Base-by-base conservation (phyloP, 2,113 vertebrate genomes). In the Ptilorrhoa leucosticta region DNA sequence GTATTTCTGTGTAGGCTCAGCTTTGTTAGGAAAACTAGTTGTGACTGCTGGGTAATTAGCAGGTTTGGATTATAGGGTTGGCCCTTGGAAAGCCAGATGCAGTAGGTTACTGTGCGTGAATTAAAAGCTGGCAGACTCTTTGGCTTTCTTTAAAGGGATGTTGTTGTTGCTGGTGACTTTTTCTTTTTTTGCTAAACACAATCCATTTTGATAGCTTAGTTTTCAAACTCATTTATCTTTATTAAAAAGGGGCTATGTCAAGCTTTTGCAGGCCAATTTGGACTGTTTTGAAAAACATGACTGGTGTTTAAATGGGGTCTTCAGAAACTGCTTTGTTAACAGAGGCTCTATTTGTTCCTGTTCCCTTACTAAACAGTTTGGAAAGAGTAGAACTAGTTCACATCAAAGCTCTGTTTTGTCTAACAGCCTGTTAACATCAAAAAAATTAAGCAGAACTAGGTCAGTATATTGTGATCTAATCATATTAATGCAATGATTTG, bases 31-130 rank as follows among this genome's bases (percentile, higher is more conserved):
- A 83, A 58, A 95, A 72, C 30, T 71, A 30, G 19, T 61, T 91
- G 93, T 94, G 75, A 60, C 93, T 91, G 77, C 86, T 92, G 57
- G 18, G 22, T 94, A 94, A 89, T 95, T 96, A 54, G 0, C 83
- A 48, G 31, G 33, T 92, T 88, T 40, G 50, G 40, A 83, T 90
- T 93, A n/a, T n/a, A n/a, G n/a, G n/a, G n/a, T n/a, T n/a, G n/a
- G 80, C 58, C 79, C 84, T 95, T 93, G 75, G 84, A 96, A 92
- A 90, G 88, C 45, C 5, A 26, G 33, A 87, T 53, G 45, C 56
- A n/a, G 42, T 61, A 63, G 56, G 47, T 84, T 60, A 11, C 79
- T 35, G 23, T 51, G 64, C 15, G 6, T 78, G 60, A 83, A 31
- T 72, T 83, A 56, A 68, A 75, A 77, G n/a, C 78, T 91, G 48